phyloP scores from a whole-genome alignment of 2,797 vertebrate species.

The Pantherophis alleghaniensis region DNA sequence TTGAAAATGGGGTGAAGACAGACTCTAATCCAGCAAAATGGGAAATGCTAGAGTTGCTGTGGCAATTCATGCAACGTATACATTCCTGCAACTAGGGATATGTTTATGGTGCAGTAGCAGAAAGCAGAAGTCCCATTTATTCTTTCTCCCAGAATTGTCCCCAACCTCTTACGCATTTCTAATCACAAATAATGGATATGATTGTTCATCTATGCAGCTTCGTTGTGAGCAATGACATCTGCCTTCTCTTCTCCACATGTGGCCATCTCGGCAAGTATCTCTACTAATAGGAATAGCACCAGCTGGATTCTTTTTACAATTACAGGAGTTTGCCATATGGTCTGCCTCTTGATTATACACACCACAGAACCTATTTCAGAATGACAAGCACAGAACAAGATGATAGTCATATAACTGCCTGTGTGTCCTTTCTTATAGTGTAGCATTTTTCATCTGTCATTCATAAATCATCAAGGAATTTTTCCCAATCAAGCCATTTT shows the following conservation, averaged over 20 bases:
- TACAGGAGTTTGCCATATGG: conserved; percentile 42
- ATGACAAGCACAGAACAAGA: conserved; percentile 51
- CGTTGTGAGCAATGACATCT: not conserved
- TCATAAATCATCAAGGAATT: conserved; percentile 37
- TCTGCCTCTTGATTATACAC: conserved; percentile 28
- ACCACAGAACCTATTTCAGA: conserved; percentile 41
- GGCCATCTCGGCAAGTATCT: not conserved
- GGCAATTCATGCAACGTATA: not conserved
- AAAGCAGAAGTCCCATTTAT: not conserved
- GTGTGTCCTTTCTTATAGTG: conserved; percentile 33
- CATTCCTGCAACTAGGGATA: not conserved
- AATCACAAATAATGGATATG: not conserved
- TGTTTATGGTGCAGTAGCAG: not conserved
- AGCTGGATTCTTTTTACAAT: conserved; percentile 25
- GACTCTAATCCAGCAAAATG: not conserved
- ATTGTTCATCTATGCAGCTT: not conserved
- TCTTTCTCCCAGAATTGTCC: not conserved
- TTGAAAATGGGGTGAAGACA: not conserved
- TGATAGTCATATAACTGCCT: conserved; percentile 57
- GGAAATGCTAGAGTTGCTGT: not conserved
- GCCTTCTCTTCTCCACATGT: not conserved
- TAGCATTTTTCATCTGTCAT: conserved; percentile 44
- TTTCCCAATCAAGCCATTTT: conserved; percentile 16
- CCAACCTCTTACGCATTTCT: not conserved
- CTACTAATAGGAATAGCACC: conserved; percentile 5